phyloP scores from a whole-genome alignment of 2,797 vertebrate species.

The Enteromius mattozi region DNA sequence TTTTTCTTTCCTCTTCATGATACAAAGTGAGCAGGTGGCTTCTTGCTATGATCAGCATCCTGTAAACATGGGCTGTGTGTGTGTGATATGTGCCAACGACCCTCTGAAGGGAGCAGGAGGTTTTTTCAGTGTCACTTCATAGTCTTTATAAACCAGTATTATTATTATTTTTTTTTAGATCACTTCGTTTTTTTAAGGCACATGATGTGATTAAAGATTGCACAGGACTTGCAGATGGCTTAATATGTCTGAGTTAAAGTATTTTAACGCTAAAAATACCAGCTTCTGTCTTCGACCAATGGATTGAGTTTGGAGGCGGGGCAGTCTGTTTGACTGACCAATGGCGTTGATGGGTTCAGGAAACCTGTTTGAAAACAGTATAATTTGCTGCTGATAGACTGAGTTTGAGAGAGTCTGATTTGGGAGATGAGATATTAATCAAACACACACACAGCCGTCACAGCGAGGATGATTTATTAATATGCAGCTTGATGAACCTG shows the following conservation, averaged over 20 bases:
- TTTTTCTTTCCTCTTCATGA: background rate
- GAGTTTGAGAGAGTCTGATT: background rate
- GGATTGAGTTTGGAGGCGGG: background rate
- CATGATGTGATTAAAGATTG: background rate
- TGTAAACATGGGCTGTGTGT: background rate
- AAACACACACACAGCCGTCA: background rate
- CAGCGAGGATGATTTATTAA: background rate
- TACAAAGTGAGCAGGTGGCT: background rate
- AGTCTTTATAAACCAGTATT: background rate
- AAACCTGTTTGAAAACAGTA: no score
- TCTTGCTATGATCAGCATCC: conserved; percentile 9
- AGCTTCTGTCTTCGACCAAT: background rate
- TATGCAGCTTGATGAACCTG: background rate
- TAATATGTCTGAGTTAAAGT: background rate
- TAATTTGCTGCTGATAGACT: background rate
- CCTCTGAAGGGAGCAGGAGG: background rate
- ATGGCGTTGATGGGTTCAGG: background rate
- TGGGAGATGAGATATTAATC: background rate
- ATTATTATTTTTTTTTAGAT: background rate
- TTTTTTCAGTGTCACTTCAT: background rate
- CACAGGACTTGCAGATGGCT: background rate
- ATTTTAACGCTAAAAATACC: background rate
- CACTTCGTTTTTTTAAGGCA: background rate
- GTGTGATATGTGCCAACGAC: background rate
- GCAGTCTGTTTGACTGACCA: background rate